Evolutionary conservation across 2,113 vertebrate genomes (phyloP).

Genomic region (western clawed frog (Xenopus tropicalis)): DNA sequence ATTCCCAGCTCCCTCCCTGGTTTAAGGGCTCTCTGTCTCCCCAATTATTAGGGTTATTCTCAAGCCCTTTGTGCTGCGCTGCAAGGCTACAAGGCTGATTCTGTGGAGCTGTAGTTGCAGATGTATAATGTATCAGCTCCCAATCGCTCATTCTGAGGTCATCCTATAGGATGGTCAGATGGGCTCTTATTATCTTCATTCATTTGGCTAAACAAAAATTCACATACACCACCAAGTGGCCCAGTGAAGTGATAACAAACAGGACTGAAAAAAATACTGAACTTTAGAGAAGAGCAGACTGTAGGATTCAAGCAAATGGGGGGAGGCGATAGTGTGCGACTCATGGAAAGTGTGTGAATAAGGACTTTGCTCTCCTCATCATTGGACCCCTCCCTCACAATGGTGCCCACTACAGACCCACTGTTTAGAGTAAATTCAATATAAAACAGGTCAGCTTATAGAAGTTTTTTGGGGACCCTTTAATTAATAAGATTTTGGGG

Average conservation of each 20-base stretch:
- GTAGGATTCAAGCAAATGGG: neutral
- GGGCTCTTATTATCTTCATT: constrained; percentile 66
- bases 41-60: neutral
- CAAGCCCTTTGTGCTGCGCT: no score
- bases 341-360: no score
- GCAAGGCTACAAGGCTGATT: neutral
- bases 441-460: no score
- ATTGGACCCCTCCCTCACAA: no score
- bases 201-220: constrained; percentile 69
- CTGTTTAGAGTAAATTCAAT: no score
- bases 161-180: constrained; percentile 60
- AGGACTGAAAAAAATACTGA: constrained; percentile 51
- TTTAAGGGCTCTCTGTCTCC: neutral
- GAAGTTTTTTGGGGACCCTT: no score
- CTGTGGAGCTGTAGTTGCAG: neutral
- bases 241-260: constrained; percentile 78
- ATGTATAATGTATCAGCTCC: constrained; percentile 1
- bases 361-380: no score
- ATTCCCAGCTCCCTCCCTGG: neutral
- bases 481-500: no score
- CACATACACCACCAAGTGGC: constrained; percentile 89
- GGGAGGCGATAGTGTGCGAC: no score
- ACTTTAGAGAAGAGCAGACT: constrained; percentile 4
- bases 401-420: no score
- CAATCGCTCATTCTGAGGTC: constrained; percentile 53